Percentiles rank a stretch among this genome's conserved stretches.
phyloP scores from a whole-genome alignment of 2,888 invertebrate genomes.

The Dastarcus helophoroides region DNA sequence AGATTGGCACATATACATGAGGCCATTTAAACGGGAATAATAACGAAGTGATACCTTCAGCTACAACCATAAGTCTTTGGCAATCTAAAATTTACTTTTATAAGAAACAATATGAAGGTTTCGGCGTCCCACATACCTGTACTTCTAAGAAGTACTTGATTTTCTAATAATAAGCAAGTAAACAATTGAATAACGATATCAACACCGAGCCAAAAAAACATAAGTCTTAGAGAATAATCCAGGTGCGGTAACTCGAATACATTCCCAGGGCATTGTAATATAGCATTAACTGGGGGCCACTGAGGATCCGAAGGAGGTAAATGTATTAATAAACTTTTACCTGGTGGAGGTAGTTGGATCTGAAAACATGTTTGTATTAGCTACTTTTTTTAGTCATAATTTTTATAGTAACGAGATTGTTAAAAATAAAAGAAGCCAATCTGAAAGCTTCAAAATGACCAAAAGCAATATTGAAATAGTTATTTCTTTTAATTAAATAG shows the following conservation, averaged over 20 bases:
- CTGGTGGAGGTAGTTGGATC: constrained; percentile 64
- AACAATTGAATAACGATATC: constrained; percentile 89
- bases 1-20: constrained; percentile 96
- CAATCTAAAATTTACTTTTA: constrained; percentile 53
- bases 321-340: constrained; percentile 72
- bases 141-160: constrained; percentile 90
- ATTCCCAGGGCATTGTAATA: constrained; percentile 65
- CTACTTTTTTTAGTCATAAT: constrained; percentile 1
- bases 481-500: too few species aligned
- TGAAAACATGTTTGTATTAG: constrained; percentile 13
- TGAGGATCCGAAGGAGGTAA: constrained; percentile 60
- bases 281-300: constrained; percentile 51
- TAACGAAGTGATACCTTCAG: constrained; percentile 83
- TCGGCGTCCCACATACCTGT: constrained; percentile 47
- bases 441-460: too few species aligned
- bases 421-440: background rate
- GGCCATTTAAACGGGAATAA: constrained; percentile 96
- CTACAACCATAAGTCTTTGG: constrained; percentile 91
- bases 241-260: constrained; percentile 83
- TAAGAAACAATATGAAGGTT: constrained; percentile 4
- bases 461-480: too few species aligned
- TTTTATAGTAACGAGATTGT: constrained; percentile 4
- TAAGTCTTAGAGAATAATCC: constrained; percentile 80
- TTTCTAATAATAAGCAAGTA: constrained; percentile 90
- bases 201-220: constrained; percentile 82